A percentile compares a stretch with the other conserved stretches of the same genome.
Conservation (phyloP, 1,140 invertebrate genomes). For the Trissolcus basalis region DNA sequence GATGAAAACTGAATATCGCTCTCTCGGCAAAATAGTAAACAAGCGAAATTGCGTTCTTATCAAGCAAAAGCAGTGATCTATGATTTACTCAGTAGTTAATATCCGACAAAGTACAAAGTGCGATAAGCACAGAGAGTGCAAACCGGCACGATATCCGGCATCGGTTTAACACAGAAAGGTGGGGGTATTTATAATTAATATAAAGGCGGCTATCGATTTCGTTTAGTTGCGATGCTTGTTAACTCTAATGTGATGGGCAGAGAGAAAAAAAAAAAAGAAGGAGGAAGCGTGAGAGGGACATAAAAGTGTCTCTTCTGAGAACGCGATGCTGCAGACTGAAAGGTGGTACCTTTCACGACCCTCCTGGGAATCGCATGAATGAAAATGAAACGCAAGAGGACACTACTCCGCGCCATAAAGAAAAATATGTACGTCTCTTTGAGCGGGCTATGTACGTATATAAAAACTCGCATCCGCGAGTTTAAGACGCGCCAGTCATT, state of each 20-base stretch:
- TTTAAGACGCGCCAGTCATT: conserved; percentile 40
- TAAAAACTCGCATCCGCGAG: conserved; percentile 1
- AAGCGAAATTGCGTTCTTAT: conserved; percentile 22
- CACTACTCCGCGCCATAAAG: conserved; percentile 48
- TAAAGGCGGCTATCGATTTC: conserved; percentile 42
- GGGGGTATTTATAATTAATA: conserved; percentile 41
- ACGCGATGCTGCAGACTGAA: conserved; percentile 52
- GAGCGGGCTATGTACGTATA: conserved; percentile 23
- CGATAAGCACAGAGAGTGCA: conserved; percentile 36
- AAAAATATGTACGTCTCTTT: conserved; percentile 58
- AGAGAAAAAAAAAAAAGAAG: no score
- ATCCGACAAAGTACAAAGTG: conserved; percentile 37
- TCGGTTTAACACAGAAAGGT: not conserved
- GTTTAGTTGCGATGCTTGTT: conserved; percentile 46
- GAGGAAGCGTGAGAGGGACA: conserved; percentile 9
- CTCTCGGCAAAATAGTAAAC: conserved; percentile 5
- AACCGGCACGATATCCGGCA: conserved; percentile 14
- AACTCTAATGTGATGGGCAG: conserved; percentile 41
- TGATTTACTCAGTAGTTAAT: conserved; percentile 44
- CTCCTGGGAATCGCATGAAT: conserved; percentile 53
- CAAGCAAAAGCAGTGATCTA: conserved; percentile 4
- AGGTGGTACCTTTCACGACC: conserved; percentile 54
- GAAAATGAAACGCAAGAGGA: conserved; percentile 60
- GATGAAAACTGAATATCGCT: not conserved
- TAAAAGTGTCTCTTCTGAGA: conserved; percentile 51